phyloP scores from a whole-genome alignment of 2,888 invertebrate species.

The Ophion obscuratus region DNA sequence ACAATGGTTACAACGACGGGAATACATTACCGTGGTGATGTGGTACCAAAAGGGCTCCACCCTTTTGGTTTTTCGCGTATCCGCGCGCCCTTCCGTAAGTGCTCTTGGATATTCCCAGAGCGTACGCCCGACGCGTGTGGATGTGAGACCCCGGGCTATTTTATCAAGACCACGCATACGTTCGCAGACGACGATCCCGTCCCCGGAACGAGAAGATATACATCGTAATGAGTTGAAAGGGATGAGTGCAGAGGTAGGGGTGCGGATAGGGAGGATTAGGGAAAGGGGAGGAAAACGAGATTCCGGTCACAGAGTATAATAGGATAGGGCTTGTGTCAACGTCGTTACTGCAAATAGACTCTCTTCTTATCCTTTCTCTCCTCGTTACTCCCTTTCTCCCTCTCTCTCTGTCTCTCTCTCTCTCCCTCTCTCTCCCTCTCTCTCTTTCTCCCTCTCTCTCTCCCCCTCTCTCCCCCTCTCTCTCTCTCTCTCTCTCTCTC shows the following conservation, averaged over 20 bases:
- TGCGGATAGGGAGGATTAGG: constrained; percentile 24
- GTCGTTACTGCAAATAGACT: constrained; percentile 61
- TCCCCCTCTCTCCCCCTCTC: constrained; percentile 33
- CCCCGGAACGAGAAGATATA: constrained; percentile 1
- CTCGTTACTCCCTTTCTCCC: constrained; percentile 40
- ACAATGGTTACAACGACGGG: not conserved
- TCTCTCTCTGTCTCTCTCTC: constrained; percentile 19
- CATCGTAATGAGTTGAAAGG: constrained; percentile 30
- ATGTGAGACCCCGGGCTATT: not conserved
- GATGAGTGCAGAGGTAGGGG: not conserved
- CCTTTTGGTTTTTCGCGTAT: not conserved
- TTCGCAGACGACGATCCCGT: not conserved
- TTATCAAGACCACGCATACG: constrained; percentile 16
- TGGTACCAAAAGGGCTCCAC: not conserved
- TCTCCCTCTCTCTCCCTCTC: constrained; percentile 7
- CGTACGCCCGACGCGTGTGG: not conserved
- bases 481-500: constrained; percentile 13
- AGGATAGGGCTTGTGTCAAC: constrained; percentile 61
- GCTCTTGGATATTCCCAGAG: not conserved
- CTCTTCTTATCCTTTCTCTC: constrained; percentile 37
- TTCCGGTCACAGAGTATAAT: constrained; percentile 56
- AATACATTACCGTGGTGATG: not conserved
- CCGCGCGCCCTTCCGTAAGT: not conserved
- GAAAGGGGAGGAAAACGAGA: constrained; percentile 27
- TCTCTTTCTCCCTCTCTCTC: constrained; percentile 1